Conservation (phyloP, 2,888 invertebrate species). For the Copidosoma aretas region DNA sequence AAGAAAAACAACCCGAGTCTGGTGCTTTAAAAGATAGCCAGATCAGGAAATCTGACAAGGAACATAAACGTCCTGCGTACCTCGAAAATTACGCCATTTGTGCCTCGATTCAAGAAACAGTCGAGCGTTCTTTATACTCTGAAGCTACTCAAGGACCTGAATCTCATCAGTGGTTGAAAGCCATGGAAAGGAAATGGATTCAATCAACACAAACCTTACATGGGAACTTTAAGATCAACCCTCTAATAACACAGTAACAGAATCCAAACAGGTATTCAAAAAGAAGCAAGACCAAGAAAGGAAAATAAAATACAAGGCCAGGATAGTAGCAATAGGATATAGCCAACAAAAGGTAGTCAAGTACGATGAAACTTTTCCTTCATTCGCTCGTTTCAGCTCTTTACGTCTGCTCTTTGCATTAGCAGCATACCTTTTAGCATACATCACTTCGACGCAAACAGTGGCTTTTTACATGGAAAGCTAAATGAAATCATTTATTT, state of each 20-base stretch:
- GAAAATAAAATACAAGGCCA: slow-evolving; percentile 41
- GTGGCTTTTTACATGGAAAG: neutral
- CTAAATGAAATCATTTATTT: neutral
- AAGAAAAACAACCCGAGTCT: too few species aligned
- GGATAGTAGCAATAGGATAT: slow-evolving; percentile 43
- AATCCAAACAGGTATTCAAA: slow-evolving; percentile 45
- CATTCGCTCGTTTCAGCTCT: too few species aligned
- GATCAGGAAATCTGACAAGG: too few species aligned
- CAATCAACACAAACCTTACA: slow-evolving; percentile 41
- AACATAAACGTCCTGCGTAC: too few species aligned
- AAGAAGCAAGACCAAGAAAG: slow-evolving; percentile 42
- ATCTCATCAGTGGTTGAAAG: neutral
- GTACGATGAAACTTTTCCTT: slow-evolving; percentile 21
- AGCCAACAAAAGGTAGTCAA: slow-evolving; percentile 40
- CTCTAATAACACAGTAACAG: slow-evolving; percentile 38
- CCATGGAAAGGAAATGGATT: slow-evolving; percentile 38
- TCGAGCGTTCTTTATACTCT: neutral
- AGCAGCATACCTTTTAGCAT: neutral
- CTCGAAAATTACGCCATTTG: too few species aligned
- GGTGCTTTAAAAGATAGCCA: too few species aligned
- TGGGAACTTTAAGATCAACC: slow-evolving; percentile 45
- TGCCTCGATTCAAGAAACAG: neutral
- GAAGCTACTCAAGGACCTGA: slow-evolving; percentile 32
- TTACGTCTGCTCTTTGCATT: too few species aligned
- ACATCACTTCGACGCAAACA: neutral